Evolutionary conservation across 2,888 invertebrate genomes (phyloP), one percentile per base, ranked within the genome.

Genomic region (Drosophila aldrichi): DNA sequence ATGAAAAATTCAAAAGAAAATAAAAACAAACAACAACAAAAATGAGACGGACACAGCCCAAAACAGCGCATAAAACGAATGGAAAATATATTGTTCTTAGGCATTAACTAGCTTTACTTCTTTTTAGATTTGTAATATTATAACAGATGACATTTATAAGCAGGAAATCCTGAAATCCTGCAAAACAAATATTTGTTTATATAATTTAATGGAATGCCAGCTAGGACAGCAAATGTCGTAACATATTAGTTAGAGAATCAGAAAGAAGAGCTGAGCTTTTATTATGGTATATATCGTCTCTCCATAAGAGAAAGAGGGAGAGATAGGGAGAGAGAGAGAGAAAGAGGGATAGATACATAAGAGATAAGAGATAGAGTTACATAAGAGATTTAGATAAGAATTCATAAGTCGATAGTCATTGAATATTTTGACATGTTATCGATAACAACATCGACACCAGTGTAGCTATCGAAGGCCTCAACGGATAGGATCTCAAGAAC

Each of bases 1-100:
- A 84, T 86, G 77, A 86, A 86, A 83, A 77, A 83, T 83, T 74
- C 83, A 83, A 82, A 84, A 62, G 76, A 71, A 79, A 84, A 68
- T 74, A 79, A 84, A 65, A 73, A 79, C 83, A 58, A 73, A 79
- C 81, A 77, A 25, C 25, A 25, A 25, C 25, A 79, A 78, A 69
- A 68, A 46, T 43, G 44, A 56, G 64, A 74, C 66, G 70, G 75
- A 70, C 75, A 60, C 48, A 57, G 49, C 56, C 44, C 65, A 38
- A 38, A 51, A 34, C 32, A 40, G 12, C 14, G 29, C 22, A 41
- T 40, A 34, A 46, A 40, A 40, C 8, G 40, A n/a, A n/a, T 8
- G 40, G 8, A 40, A 43, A 14, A 14, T 36, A n/a, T 16, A 16
- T 41, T 44, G 18, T 32, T 16, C 12, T n/a, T 34, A 0, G 40